phyloP scores from a whole-genome alignment of 2,113 vertebrate genomes.

The Leptobrachium leishanense region DNA sequence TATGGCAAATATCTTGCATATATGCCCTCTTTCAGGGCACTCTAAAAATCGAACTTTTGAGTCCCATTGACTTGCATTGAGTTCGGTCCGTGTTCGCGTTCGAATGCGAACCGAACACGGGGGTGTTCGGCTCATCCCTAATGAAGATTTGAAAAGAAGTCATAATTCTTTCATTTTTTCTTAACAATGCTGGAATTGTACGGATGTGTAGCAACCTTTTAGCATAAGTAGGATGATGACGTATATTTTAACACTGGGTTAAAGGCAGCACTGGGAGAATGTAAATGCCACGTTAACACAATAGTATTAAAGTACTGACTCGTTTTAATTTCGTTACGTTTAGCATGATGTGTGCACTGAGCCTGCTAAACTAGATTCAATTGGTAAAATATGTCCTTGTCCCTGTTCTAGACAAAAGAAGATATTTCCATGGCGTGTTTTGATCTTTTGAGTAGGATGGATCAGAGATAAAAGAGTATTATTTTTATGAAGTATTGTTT shows the following conservation, averaged over 20 bases:
- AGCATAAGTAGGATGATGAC: neutral
- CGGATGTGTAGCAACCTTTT: neutral
- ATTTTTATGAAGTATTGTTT: constrained; percentile 5
- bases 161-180: too few relatives aligned
- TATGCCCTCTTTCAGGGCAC: too few relatives aligned
- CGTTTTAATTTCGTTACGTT: neutral
- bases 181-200: neutral
- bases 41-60: too few relatives aligned
- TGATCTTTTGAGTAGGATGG: neutral
- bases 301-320: neutral
- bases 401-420: neutral
- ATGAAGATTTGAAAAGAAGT: too few relatives aligned
- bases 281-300: neutral
- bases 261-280: neutral
- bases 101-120: too few relatives aligned
- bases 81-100: too few relatives aligned
- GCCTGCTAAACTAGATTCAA: neutral
- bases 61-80: too few relatives aligned
- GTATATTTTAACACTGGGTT: neutral
- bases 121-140: too few relatives aligned
- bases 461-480: neutral
- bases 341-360: neutral
- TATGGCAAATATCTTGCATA: too few relatives aligned
- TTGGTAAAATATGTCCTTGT: neutral
- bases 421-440: neutral